Percentiles rank a stretch among this genome's conserved stretches.
phyloP scores from a whole-genome alignment of 2,888 invertebrate genomes.

The Chaetogeoica ovagalla region DNA sequence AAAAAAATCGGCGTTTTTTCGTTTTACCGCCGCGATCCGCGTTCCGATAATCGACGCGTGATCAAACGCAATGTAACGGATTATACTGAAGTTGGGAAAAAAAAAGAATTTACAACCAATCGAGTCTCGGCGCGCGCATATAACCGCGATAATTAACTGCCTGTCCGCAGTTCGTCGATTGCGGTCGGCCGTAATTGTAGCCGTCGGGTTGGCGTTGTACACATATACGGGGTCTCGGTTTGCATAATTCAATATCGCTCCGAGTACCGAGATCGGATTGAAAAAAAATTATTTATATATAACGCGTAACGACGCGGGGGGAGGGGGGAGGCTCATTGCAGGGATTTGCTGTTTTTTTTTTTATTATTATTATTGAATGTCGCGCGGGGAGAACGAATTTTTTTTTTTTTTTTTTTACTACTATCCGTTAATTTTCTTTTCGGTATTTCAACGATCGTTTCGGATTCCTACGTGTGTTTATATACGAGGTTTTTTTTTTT shows the following conservation, averaged over 20 bases:
- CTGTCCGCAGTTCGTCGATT: neutral
- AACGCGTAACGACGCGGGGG: conserved; percentile 1
- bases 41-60: no score
- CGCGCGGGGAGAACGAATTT: no score
- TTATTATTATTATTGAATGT: no score
- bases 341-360: neutral
- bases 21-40: no score
- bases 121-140: neutral
- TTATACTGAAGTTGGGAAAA: neutral
- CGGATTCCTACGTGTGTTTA: no score
- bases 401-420: no score
- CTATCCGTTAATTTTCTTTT: no score
- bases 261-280: conserved; percentile 13
- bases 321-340: neutral
- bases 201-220: conserved; percentile 10
- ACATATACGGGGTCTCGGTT: neutral
- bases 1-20: no score
- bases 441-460: no score
- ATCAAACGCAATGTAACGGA: no score
- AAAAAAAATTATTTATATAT: neutral
- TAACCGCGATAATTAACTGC: conserved; percentile 31
- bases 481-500: no score
- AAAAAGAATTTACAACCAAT: neutral
- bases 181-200: no score
- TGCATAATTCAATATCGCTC: neutral